Base-by-base conservation (phyloP, 2,888 invertebrate genomes). In the Electrophaes corylata region DNA sequence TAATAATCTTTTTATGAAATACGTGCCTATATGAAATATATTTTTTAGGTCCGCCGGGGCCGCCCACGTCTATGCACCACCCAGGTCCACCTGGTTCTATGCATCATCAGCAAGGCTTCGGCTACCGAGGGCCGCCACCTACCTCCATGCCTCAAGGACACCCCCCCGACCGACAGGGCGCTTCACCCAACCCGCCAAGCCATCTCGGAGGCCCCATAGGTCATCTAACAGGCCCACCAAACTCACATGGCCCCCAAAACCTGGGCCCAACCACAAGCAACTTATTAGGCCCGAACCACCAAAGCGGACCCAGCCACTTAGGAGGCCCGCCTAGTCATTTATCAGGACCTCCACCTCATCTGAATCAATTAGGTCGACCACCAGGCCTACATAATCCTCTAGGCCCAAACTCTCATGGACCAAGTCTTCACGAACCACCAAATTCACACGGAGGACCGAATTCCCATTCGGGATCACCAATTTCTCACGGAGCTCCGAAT, bases 251-350 rank as follows among this genome's bases (percentile, higher is more conserved):
- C 43, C 71, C 69, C 19, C 39, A 79, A 78, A 59, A 86, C 88
- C 62, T 88, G 87, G 61, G 84, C 88, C 69, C 41, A 16, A 64
- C 65, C 12, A 33, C 49, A 0, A 53, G 53, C 41, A 35, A 53
- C 5, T 35, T 43, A 2, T 4, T n/a, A 16, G 43, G 33, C 10
- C 47, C 47, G 23, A 52, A 45, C 41, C 45, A 40, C 26, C 51
- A 52, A 52, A 16, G 14, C 2, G 53, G 39, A 12, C 37, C 48
- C 11, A 18, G 29, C 11, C 51, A 51, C 14, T 20, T 51, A 51
- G 35, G 23, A 8, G 49, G 43, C 10, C 33, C 33, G 12, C 26
- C 43, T 14, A 18, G 39, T 23, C 51, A 51, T 16, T 33, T 51
- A 35, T 35, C 33, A 2, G 51, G 51, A 10, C 43, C 43, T 4